Percentiles rank a stretch among this genome's conserved stretches.
Conservation (phyloP, 2,888 invertebrate genomes). For the Fragum sueziense region DNA sequence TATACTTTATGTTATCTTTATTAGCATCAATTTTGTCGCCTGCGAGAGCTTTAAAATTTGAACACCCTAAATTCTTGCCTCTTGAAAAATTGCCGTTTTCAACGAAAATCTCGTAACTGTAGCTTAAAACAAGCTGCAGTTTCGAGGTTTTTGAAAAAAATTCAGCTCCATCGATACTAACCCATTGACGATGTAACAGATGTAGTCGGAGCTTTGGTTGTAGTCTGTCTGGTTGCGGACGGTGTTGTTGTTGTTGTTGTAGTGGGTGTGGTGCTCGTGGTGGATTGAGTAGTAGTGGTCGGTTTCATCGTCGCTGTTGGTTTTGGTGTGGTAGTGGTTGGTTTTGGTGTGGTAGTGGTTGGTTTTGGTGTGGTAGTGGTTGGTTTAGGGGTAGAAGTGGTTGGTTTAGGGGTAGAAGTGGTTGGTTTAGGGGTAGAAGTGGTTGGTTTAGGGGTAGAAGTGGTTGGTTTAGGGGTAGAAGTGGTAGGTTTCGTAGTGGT, state of each 20-base stretch:
- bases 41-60: too few relatives aligned
- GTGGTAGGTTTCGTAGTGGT: conserved; percentile 17
- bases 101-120: too few relatives aligned
- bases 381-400: conserved; percentile 17
- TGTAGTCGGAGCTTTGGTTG: conserved; percentile 6
- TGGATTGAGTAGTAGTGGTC: not conserved
- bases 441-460: conserved; percentile 8
- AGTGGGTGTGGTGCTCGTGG: not conserved
- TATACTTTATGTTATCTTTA: too few relatives aligned
- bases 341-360: conserved; percentile 24
- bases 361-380: not conserved
- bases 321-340: not conserved
- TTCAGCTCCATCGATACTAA: too few relatives aligned
- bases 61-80: too few relatives aligned
- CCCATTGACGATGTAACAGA: conserved; percentile 3
- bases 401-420: conserved; percentile 15
- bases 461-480: not conserved
- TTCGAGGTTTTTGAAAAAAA: too few relatives aligned
- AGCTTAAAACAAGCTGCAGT: too few relatives aligned
- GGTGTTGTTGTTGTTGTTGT: conserved; percentile 11
- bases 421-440: not conserved
- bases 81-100: too few relatives aligned
- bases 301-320: not conserved
- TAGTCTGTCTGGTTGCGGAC: not conserved
- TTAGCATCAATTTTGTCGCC: too few relatives aligned